Conservation (phyloP, 2,888 invertebrate genomes). For the Ecdyonurus torrentis region DNA sequence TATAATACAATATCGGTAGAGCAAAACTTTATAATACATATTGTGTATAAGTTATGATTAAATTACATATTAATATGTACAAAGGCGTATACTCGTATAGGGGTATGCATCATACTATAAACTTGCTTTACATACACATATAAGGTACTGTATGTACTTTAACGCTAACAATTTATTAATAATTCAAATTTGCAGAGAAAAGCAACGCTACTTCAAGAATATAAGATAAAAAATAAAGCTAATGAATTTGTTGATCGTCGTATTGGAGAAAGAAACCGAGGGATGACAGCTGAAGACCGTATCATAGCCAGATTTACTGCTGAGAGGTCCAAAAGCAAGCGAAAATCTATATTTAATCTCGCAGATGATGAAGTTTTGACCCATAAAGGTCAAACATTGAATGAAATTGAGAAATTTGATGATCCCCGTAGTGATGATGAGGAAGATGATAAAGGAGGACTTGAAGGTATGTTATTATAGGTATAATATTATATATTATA, state of each 20-base stretch:
- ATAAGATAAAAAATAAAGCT: constrained; percentile 60
- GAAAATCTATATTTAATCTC: constrained; percentile 61
- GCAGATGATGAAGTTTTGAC: constrained; percentile 82
- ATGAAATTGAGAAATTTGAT: constrained; percentile 83
- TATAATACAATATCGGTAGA: too few relatives aligned
- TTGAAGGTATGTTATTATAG: constrained; percentile 43
- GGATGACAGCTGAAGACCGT: constrained; percentile 57
- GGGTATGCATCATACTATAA: too few relatives aligned
- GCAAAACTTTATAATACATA: too few relatives aligned
- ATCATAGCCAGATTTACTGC: constrained; percentile 68
- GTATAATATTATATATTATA: too few relatives aligned
- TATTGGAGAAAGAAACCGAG: constrained; percentile 62
- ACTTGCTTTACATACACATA: not conserved
- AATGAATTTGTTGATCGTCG: constrained; percentile 78
- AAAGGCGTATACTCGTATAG: too few relatives aligned
- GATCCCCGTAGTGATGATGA: constrained; percentile 68
- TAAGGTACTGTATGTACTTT: not conserved
- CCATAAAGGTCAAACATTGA: constrained; percentile 77
- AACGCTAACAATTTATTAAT: constrained; percentile 3
- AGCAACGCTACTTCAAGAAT: constrained; percentile 73
- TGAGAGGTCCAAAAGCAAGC: constrained; percentile 39
- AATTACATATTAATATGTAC: too few relatives aligned
- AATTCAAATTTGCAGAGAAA: constrained; percentile 41
- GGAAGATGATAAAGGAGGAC: constrained; percentile 42
- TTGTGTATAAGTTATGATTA: too few relatives aligned